Evolutionary conservation across 35 echinoderm and acorn worm genomes (phyloP).

Genomic region (Apostichopus californicus): DNA sequence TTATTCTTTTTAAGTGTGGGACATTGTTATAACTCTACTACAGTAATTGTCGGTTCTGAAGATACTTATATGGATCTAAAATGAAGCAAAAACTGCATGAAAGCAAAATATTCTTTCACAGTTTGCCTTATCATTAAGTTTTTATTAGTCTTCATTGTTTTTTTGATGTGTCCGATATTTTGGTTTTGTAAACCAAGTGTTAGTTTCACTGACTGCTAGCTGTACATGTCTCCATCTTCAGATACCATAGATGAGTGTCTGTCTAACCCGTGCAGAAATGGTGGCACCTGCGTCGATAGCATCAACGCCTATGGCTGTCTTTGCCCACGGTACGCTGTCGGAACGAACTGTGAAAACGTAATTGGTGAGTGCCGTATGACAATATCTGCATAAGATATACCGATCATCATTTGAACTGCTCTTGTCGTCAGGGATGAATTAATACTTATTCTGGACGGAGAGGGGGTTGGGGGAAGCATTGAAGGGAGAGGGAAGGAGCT

Average conservation of each 20-base stretch:
- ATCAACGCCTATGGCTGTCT: slow-evolving; percentile 68
- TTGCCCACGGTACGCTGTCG: slow-evolving; percentile 47
- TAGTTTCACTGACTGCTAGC: neutral
- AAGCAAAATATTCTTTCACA: neutral
- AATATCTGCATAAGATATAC: too few species aligned
- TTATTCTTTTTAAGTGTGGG: too few species aligned
- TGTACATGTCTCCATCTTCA: slow-evolving; percentile 12
- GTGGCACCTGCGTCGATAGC: slow-evolving; percentile 74
- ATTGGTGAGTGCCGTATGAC: slow-evolving; percentile 46
- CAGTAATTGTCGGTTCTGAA: too few species aligned
- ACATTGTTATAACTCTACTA: too few species aligned
- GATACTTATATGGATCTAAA: neutral
- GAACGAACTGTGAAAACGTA: slow-evolving; percentile 61
- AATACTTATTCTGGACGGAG: too few species aligned
- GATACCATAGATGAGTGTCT: slow-evolving; percentile 74
- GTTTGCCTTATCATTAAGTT: neutral
- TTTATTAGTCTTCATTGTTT: too few species aligned
- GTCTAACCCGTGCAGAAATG: slow-evolving; percentile 66
- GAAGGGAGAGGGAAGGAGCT: too few species aligned
- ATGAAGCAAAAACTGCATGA: neutral
- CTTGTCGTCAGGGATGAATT: too few species aligned
- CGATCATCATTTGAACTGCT: too few species aligned
- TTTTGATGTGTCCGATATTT: too few species aligned
- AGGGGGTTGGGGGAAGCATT: too few species aligned
- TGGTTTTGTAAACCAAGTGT: too few species aligned